Base-by-base conservation (phyloP, 2,888 invertebrate species). In the Mimas tiliae region DNA sequence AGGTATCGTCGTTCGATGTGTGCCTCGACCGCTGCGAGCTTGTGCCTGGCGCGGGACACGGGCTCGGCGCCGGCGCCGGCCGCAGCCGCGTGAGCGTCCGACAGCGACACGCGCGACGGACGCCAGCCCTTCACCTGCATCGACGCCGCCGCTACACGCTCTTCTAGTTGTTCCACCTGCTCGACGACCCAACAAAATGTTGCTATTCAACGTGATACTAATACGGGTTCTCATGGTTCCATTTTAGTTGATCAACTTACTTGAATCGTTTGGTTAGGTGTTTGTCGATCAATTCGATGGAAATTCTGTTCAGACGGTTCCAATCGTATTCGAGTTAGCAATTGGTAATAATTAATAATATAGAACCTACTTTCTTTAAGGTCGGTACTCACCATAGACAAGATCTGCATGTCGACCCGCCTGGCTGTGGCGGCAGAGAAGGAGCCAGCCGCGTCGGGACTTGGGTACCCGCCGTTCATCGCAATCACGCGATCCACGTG, bases 121-220 rank as follows among this genome's bases (percentile, higher is more conserved):
- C 97, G 96, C 98, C 98, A 98, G 58, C 97, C 97, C 85, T 98
- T 98, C 52, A 97, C 95, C 83, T 98, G 98, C 97, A 98, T 97
- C 38, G 97, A 97, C 0, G 97, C 98, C 64, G 96, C 96, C 0
- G 96, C 96, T 4, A 98, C 97, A 72, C 98, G 97, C 84, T 98
- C 98, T 81, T 98, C 98, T 65, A 98, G 88, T 0, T 96, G 96
- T 82, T 98, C 98, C 68, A 98, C 96, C 95, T 95, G 75, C 0
- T 38, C 52, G 65, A 33, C 51, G 64, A 21, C n/a, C n/a, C n/a
- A n/a, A n/a, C 6, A 4, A 27, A 27, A 27, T 3, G 2, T 27
- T 27, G 27, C 27, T 27, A n/a, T n/a, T 27, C 27, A 27, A 27
- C 27, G 27, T 27, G 27, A 27, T 27, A 27, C n/a, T n/a, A 27